Evolutionary conservation across 23 tunicate genomes (phyloP), one percentile per base, ranked within the genome.

Genomic region (Trididemnum miniatum): DNA sequence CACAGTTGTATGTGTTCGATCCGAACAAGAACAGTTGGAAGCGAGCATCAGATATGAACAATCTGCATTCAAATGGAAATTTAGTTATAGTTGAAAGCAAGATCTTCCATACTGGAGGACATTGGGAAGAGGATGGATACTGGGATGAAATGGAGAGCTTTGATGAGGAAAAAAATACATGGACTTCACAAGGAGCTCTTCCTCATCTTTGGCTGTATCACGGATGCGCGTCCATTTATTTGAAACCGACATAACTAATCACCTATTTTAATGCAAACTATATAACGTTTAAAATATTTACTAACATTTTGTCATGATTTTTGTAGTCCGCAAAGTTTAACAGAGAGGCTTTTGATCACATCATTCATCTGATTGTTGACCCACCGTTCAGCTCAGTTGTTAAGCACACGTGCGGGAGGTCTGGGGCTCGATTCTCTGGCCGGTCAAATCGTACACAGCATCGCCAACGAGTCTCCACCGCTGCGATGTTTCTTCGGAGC

Each of bases 161-260:
- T 60, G 65, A 90, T 79, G 34, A 37, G 26, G 52, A 69, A 52
- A 62, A 63, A 0, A 65, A 80, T 0, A 34, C 78, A 1, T 90
- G 96, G 96, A 81, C 73, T 7, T 25, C 83, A 44, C 66, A 29
- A 64, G 96, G 96, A 25, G 77, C 89, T 12, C 60, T 90, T 59
- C 96, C 96, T 51, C 86, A 85, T 90, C 65, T 90, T 60, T 90
- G 96, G 96, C 87, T 90, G 40, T 90, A 90, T 74, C 96, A 90
- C 54, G 79, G 77, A 7, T 85, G 89, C 34, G 89, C 86, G 29
- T 26, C 80, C 2, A 40, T 74, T 40, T 37, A 12, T 44, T n/a
- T 74, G 18, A 25, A 74, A 2, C n/a, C n/a, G 80, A 74, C 2
- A 37, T 15, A 62, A 62, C 20, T 18, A 9, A 49, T 49, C 18